Base-by-base conservation (phyloP, 35 echinoderm and acorn worm species). In the Heliocidaris erythrogramma region DNA sequence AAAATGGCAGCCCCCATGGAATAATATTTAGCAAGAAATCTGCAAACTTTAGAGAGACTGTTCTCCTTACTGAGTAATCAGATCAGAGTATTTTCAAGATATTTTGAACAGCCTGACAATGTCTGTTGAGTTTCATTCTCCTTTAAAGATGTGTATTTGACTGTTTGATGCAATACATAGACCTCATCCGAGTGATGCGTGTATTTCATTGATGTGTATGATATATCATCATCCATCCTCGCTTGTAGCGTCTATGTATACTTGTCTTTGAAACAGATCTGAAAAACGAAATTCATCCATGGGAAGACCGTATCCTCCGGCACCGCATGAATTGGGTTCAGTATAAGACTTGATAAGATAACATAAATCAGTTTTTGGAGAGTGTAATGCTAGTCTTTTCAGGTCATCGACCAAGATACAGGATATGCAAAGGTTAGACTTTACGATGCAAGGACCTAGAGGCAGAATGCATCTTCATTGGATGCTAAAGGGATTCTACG, bases 291-390 rank as follows among this genome's bases (percentile, higher is more conserved):
- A 78, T 78, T 24, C 65, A 78, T 24, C 65, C 17, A 78, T n/a
- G 18, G 65, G 65, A 78, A 78, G 65, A 78, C 12, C 24, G 21
- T 78, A n/a, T 78, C 65, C 65, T 78, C 65, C 21, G 65, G 65
- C 65, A 78, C 21, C 17, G 65, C 18, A 78, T 78, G 65, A 78
- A 78, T 78, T 78, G 65, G 65, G 18, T 78, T 78, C 65, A 78
- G 65, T 78, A 17, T 78, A 21, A 17, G 5, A 18, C 65, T 78
- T 18, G 65, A 78, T 78, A 24, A 78, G 65, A 78, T n/a, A 78
- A 78, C 65, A 78, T 78, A 78, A 78, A 78, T 78, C 65, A 78
- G 21, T 78, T 78, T 78, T 78, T 78, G 65, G 65, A 78, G 65
- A 78, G 65, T 6, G 65, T 78, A 78, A 78, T 78, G 65, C 21